Evolutionary conservation across 2,797 vertebrate species (phyloP).

Genomic region (Pangasius mekongensis): DNA sequence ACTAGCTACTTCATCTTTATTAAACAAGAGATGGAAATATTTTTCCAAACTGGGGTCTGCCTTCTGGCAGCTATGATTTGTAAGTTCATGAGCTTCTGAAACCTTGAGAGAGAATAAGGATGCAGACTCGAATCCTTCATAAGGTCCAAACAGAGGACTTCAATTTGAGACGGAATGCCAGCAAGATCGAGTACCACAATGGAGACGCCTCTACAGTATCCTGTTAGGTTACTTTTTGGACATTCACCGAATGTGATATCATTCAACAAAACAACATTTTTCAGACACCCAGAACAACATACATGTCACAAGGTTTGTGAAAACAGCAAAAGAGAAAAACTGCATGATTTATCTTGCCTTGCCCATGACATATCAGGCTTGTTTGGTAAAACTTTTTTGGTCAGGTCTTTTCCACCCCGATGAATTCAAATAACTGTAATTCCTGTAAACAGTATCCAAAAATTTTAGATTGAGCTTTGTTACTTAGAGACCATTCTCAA

Average conservation of each 20-base stretch:
- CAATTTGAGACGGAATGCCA: background rate
- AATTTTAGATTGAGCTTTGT: too few relatives aligned
- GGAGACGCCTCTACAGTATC: background rate
- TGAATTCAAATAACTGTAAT: background rate
- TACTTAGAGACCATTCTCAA: too few relatives aligned
- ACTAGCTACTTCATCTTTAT: too few relatives aligned
- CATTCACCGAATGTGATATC: background rate
- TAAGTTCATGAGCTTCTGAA: background rate
- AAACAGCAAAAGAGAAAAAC: background rate
- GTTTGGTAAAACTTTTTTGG: too few relatives aligned
- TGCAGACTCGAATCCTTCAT: background rate
- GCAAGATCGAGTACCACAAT: constrained; percentile 9
- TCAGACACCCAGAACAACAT: background rate
- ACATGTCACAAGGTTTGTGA: background rate
- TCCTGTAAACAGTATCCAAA: too few relatives aligned
- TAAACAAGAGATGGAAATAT: too few relatives aligned
- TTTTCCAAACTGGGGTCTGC: too few relatives aligned
- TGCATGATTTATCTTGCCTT: constrained; percentile 1
- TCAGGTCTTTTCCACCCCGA: background rate
- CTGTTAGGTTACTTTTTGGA: constrained; percentile 4
- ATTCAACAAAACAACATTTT: constrained; percentile 2
- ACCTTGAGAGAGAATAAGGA: constrained; percentile 17
- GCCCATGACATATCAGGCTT: background rate
- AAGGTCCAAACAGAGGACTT: background rate
- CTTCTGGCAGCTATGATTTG: background rate